These are phyloP conservation scores for Carduelis carduelis DNA, from an alignment of 2,797 vertebrate genomes.

Conservation along the genomic window DNA sequence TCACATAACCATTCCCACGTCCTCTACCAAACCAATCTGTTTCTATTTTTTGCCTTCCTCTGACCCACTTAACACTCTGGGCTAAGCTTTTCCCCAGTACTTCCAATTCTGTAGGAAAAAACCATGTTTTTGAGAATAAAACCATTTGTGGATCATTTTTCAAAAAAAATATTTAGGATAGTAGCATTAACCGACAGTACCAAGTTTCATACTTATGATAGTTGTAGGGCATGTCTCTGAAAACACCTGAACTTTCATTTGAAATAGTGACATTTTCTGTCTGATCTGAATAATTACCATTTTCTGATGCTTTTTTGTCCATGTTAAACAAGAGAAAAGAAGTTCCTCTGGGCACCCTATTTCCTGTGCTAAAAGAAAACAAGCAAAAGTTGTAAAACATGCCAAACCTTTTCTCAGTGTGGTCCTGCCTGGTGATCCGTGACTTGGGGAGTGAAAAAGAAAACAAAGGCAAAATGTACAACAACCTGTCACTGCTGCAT, in stretches of 20 bases:
- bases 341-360: not conserved
- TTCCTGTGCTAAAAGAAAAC: conserved; percentile 32
- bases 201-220: not conserved
- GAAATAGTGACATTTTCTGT: not conserved
- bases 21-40: not conserved
- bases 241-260: not conserved
- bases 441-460: conserved; percentile 56
- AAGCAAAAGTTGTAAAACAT: conserved; percentile 56
- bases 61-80: not conserved
- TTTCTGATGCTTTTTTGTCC: conserved; percentile 3
- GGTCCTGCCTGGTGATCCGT: conserved; percentile 30
- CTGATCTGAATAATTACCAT: conserved; percentile 1
- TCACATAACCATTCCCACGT: not conserved
- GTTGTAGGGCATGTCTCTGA: not conserved
- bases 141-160: not conserved
- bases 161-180: not conserved
- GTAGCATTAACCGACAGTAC: not conserved
- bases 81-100: not conserved
- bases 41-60: not conserved
- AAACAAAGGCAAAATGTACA: conserved; percentile 35
- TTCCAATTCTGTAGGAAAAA: not conserved
- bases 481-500: conserved; percentile 27
- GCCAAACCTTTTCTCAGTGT: conserved; percentile 45
- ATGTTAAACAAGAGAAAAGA: not conserved
- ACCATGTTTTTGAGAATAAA: rapidly evolving